A percentile compares a stretch with the other conserved stretches of the same genome.
phyloP scores from a whole-genome alignment of 2,888 invertebrate genomes.

The Mechanitis mazaeus region DNA sequence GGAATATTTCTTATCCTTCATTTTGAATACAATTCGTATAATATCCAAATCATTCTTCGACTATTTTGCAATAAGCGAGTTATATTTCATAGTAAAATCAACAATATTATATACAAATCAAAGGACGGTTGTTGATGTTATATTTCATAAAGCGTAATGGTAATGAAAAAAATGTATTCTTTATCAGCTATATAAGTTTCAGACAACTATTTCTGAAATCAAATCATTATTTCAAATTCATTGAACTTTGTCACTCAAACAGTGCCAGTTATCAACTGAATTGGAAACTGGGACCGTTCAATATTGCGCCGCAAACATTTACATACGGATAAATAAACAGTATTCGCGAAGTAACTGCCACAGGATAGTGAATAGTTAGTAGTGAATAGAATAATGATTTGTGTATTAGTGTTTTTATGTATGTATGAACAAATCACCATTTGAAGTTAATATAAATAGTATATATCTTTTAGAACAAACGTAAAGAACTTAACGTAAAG shows the following conservation, averaged over 20 bases:
- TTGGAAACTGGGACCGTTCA: conserved; percentile 18
- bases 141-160: neutral
- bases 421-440: too few species aligned
- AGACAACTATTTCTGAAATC: neutral
- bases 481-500: too few species aligned
- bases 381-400: too few species aligned
- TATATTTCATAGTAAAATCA: too few species aligned
- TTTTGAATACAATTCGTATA: conserved; percentile 14
- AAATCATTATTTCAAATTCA: conserved; percentile 7
- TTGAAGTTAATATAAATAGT: too few species aligned
- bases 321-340: conserved; percentile 11
- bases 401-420: too few species aligned
- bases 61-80: too few species aligned
- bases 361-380: conserved; percentile 5
- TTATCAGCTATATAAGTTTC: neutral
- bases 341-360: conserved; percentile 8
- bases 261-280: conserved; percentile 9
- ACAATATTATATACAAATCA: too few species aligned
- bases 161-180: neutral
- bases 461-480: too few species aligned
- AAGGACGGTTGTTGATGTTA: neutral
- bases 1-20: conserved; percentile 9
- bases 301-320: conserved; percentile 22
- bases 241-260: conserved; percentile 14
- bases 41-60: conserved; percentile 3